Base-by-base conservation (phyloP, 2,113 vertebrate species). In the Scomber japonicus region DNA sequence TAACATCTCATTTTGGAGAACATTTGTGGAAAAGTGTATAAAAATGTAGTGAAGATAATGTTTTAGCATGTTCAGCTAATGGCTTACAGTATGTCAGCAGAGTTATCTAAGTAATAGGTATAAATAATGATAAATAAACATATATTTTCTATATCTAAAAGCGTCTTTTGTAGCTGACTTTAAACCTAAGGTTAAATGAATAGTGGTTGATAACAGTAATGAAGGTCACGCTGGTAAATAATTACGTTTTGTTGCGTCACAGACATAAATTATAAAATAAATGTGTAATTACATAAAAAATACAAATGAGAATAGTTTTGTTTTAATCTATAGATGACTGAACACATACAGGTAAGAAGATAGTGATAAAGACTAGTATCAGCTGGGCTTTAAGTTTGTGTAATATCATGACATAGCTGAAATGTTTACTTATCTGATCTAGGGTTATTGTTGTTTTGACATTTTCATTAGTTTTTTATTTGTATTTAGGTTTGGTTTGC, bases 1-100 rank as follows among this genome's bases (percentile, higher is more conserved):
- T 99, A 86, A 85, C 16, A 1, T 31, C 30, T 59, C 11, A 12
- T 46, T 2, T 71, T 5, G 44, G 1, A 30, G 12, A 3, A 0
- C 2, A 1, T 45, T 40, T 19, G 13, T 45, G 7, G 2, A n/a
- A 35, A 65, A 14, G 15, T 31, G 3, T 0, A n/a, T 72, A 0
- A 17, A 53, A 48, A 21, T 16, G 27, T 19, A 11, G 21, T 15
- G 31, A 24, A 1, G 17, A 13, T 66, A 3, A 1, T n/a, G 9
- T 14, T 19, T 17, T 1, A 11, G 65, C 5, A 48, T 35, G 11
- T 30, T 11, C 53, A 31, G 54, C 30, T 35, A n/a, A 40, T 9
- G 35, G 14, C 50, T 11, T 7, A 3, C 30, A 19, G 59, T 27
- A 21, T 14, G 59, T 21, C 30, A 12, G 1, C 8, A 14, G 14